Percentiles rank a stretch among this genome's conserved stretches.
phyloP scores from a whole-genome alignment of 2,797 vertebrate species.

The Scleropages formosus region DNA sequence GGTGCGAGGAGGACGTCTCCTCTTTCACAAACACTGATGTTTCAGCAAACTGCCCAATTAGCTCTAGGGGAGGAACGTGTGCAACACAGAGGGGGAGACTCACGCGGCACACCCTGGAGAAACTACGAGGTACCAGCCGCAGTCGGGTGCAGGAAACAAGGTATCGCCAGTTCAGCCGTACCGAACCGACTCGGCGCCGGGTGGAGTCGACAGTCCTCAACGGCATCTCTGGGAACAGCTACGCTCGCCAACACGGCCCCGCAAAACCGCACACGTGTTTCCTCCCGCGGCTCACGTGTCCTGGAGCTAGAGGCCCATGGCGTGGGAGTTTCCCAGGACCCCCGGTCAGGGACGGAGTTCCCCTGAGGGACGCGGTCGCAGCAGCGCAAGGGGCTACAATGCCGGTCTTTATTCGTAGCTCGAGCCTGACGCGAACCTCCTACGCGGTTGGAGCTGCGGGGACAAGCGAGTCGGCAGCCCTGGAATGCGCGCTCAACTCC shows the following conservation, averaged over 20 bases:
- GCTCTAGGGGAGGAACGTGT: no score
- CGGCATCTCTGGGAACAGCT: neutral
- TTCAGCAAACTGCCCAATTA: no score
- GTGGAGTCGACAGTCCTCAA: neutral
- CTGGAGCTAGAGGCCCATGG: neutral
- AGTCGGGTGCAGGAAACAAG: no score
- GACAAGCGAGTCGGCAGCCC: neutral
- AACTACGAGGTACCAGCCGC: neutral
- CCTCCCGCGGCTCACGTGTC: neutral
- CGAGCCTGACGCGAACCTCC: neutral
- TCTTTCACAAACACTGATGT: no score
- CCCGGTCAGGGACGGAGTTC: neutral
- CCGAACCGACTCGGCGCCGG: neutral
- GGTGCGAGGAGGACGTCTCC: no score
- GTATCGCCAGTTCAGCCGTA: no score
- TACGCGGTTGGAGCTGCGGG: neutral
- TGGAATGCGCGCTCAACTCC: no score
- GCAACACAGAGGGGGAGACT: no score
- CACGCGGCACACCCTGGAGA: neutral
- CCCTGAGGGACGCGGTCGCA: neutral
- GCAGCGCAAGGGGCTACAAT: conserved; percentile 5
- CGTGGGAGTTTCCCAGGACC: neutral
- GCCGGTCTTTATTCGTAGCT: neutral
- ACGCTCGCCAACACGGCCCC: neutral
- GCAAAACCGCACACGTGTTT: neutral